phyloP scores from a whole-genome alignment of 2,888 invertebrate species.

The Mesochorus sp. region DNA sequence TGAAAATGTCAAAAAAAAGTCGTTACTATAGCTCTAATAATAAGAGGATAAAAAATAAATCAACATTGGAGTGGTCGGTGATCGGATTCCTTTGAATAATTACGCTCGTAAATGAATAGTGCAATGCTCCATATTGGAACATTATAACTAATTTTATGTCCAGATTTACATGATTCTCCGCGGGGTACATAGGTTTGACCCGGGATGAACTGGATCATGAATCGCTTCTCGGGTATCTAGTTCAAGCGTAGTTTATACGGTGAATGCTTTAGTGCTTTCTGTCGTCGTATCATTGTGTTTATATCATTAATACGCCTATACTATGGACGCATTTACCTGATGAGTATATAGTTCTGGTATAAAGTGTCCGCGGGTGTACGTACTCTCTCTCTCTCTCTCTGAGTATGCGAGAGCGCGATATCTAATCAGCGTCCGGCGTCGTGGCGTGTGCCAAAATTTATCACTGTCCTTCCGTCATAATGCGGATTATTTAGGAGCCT shows the following conservation, averaged over 20 bases:
- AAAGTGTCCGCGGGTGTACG: conserved; percentile 9
- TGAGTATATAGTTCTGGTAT: background rate
- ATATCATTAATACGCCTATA: background rate
- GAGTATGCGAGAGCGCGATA: conserved; percentile 47
- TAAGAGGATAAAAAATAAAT: too few species aligned
- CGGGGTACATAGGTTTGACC: background rate
- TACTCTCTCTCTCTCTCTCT: too few species aligned
- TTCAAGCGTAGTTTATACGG: background rate
- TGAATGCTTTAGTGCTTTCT: conserved; percentile 33
- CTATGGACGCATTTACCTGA: background rate
- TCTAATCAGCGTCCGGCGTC: conserved; percentile 66
- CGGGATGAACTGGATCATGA: background rate
- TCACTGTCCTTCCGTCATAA: conserved; percentile 67
- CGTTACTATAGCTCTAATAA: too few species aligned
- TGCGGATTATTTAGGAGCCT: conserved; percentile 66
- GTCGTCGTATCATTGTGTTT: conserved; percentile 1
- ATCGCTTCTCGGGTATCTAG: background rate
- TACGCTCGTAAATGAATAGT: too few species aligned
- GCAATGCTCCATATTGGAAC: too few species aligned
- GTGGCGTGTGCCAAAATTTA: conserved; percentile 63
- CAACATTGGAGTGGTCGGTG: too few species aligned
- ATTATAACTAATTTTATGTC: too few species aligned
- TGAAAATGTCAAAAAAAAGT: too few species aligned
- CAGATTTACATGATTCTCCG: too few species aligned
- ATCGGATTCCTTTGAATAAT: too few species aligned